Evolutionary conservation across 37 sponge, comb jelly and placozoan genomes (phyloP).

Genomic region (Aplysina aerophoba): DNA sequence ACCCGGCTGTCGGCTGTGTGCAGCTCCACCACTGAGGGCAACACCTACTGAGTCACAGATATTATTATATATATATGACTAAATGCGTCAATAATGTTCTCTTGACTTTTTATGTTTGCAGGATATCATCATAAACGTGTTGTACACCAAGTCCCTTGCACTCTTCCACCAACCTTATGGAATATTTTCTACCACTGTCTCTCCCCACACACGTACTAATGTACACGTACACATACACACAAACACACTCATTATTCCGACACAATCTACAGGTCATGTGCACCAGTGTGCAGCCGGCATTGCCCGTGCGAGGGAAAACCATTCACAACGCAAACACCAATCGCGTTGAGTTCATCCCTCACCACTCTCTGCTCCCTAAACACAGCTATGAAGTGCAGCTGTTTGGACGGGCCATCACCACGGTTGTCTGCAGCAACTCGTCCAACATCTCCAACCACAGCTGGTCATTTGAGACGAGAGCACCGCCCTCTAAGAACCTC

Average conservation of each 20-base stretch:
- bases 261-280: conserved; percentile 1
- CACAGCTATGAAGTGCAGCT: conserved; percentile 11
- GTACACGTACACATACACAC: conserved; percentile 12
- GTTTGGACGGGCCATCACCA: not conserved
- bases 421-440: not conserved
- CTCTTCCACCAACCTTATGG: too few species aligned
- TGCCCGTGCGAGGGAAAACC: not conserved
- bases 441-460: not conserved
- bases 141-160: too few species aligned
- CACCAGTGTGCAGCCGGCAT: not conserved
- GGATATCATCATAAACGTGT: too few species aligned
- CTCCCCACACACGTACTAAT: conserved; percentile 15
- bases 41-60: too few species aligned
- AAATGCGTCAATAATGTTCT: too few species aligned
- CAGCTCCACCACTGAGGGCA: too few species aligned
- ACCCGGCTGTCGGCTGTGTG: too few species aligned
- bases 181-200: too few species aligned
- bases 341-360: conserved; percentile 8
- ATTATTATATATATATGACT: too few species aligned
- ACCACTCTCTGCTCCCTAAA: not conserved
- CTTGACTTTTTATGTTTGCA: too few species aligned
- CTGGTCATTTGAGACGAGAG: not conserved
- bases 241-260: not conserved
- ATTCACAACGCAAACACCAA: conserved; percentile 31
- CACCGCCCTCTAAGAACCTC: not conserved